Evolutionary conservation across 1,140 invertebrate genomes (phyloP).

Genomic region (Drosophila erecta): DNA sequence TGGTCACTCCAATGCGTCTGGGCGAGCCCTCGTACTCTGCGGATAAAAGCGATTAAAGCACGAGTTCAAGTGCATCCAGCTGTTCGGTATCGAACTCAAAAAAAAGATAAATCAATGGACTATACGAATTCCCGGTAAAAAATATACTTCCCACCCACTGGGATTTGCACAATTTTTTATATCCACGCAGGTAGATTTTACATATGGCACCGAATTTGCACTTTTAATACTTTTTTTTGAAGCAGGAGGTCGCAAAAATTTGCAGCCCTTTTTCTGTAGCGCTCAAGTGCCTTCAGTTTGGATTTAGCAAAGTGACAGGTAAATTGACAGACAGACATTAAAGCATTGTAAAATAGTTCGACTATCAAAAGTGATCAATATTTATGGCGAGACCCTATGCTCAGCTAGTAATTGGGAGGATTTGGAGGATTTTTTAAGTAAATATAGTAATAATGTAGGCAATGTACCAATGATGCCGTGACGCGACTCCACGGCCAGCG

Average conservation of each 20-base stretch:
- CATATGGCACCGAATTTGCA: neutral
- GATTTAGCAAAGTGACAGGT: neutral
- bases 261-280: neutral
- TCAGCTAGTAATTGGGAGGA: neutral
- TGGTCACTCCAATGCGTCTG: conserved; percentile 89
- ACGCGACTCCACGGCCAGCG: conserved; percentile 73
- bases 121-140: neutral
- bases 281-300: neutral
- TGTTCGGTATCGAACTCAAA: neutral
- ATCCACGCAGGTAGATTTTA: neutral
- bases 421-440: neutral
- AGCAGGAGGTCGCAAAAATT: neutral
- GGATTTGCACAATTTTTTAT: neutral
- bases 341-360: neutral
- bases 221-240: neutral
- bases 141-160: neutral
- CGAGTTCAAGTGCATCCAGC: neutral
- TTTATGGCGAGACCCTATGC: too few species aligned
- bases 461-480: conserved; percentile 78
- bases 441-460: neutral
- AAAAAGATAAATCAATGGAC: too few species aligned
- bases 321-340: neutral
- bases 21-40: conserved; percentile 95
- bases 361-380: neutral
- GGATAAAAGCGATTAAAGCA: neutral